Percentiles rank a stretch among this genome's conserved stretches.
Conservation (phyloP, 1,140 invertebrate species). For the Solen grandis region DNA sequence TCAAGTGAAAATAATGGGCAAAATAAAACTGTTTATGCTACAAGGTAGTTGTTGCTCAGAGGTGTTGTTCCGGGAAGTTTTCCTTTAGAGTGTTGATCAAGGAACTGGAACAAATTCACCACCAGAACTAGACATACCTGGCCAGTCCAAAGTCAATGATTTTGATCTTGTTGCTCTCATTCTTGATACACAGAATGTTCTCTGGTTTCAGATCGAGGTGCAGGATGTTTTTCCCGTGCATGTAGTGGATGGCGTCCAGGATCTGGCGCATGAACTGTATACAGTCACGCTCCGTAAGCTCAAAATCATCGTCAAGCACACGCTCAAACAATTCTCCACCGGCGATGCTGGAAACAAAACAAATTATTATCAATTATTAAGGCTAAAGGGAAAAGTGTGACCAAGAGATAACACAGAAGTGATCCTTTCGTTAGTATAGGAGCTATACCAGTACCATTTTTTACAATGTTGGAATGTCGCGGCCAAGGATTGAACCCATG, state of each 20-base stretch:
- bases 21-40: too few relatives aligned
- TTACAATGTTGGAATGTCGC: too few relatives aligned
- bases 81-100: too few relatives aligned
- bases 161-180: slow-evolving; percentile 85
- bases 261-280: slow-evolving; percentile 96
- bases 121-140: slow-evolving; percentile 90
- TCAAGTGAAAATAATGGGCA: too few relatives aligned
- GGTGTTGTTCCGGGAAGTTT: too few relatives aligned
- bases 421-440: too few relatives aligned
- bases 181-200: slow-evolving; percentile 94
- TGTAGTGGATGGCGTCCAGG: slow-evolving; percentile 93
- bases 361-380: too few relatives aligned
- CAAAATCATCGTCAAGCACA: slow-evolving; percentile 95
- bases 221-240: slow-evolving; percentile 92
- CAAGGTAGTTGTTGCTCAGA: too few relatives aligned
- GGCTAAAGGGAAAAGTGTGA: neutral
- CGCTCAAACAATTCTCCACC: slow-evolving; percentile 96
- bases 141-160: slow-evolving; percentile 69
- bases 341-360: slow-evolving; percentile 86
- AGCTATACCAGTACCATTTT: too few relatives aligned
- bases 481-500: too few relatives aligned
- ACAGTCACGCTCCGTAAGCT: slow-evolving; percentile 93
- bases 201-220: slow-evolving; percentile 97
- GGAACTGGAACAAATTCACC: too few relatives aligned
- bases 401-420: neutral